phyloP scores from a whole-genome alignment of 2,113 vertebrate genomes.

The Zosterops japonicus region DNA sequence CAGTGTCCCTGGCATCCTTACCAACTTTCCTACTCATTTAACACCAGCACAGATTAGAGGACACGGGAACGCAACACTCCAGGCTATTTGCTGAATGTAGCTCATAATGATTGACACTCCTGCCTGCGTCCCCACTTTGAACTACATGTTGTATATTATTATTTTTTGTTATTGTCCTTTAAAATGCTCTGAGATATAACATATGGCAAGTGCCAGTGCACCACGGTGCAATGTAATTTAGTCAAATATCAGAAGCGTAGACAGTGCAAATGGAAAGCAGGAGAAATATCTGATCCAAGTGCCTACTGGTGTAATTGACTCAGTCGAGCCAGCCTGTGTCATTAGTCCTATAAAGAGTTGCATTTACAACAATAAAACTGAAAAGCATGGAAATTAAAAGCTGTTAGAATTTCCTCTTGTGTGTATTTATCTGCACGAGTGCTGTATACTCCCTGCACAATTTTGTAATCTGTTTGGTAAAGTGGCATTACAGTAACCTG shows the following conservation, averaged over 20 bases:
- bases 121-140: constrained; percentile 45
- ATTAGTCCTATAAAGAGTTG: constrained; percentile 80
- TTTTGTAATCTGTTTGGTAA: constrained; percentile 74
- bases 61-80: constrained; percentile 35
- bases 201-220: constrained; percentile 67
- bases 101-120: constrained; percentile 60
- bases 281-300: constrained; percentile 77
- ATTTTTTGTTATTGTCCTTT: constrained; percentile 72
- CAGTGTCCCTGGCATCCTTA: constrained; percentile 23
- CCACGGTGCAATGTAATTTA: constrained; percentile 75
- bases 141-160: constrained; percentile 49
- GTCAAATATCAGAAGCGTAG: constrained; percentile 75
- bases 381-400: constrained; percentile 84
- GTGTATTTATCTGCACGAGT: constrained; percentile 75
- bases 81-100: constrained; percentile 62
- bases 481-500: constrained; percentile 67
- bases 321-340: constrained; percentile 73
- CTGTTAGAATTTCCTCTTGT: constrained; percentile 79
- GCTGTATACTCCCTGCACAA: constrained; percentile 60
- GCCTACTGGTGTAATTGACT: constrained; percentile 78
- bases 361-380: constrained; percentile 83
- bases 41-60: constrained; percentile 43
- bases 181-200: constrained; percentile 68
- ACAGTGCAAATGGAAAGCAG: constrained; percentile 65
- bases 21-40: constrained; percentile 58